Percentiles rank a stretch among this genome's conserved stretches.
These are phyloP conservation scores for Drosophila suboccidentalis DNA, from an alignment of 2,888 invertebrate species.

Conservation along the genomic window DNA sequence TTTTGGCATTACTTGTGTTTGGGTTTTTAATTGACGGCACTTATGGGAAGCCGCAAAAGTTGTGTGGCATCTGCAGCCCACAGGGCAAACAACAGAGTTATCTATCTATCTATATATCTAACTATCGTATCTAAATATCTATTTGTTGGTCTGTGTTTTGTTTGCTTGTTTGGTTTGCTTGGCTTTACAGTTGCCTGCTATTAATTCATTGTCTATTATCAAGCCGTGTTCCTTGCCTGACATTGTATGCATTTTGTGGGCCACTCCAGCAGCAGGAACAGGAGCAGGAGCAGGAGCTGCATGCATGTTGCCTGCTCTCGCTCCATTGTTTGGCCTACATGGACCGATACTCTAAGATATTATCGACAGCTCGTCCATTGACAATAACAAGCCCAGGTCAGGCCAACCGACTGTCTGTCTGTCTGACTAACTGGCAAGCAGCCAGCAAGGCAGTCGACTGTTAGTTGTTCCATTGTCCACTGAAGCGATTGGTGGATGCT, in stretches of 20 bases:
- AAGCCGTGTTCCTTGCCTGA: constrained; percentile 66
- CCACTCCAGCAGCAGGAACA: constrained; percentile 56
- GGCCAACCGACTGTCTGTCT: constrained; percentile 17
- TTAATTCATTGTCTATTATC: constrained; percentile 80
- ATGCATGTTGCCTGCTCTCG: constrained; percentile 49
- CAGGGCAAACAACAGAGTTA: constrained; percentile 29
- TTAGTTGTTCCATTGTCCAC: constrained; percentile 71
- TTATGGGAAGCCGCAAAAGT: constrained; percentile 58
- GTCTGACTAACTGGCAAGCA: constrained; percentile 11
- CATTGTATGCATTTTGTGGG: constrained; percentile 78
- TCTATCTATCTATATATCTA: constrained; percentile 22
- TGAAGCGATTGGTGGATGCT: constrained; percentile 35
- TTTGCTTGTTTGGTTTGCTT: constrained; percentile 50
- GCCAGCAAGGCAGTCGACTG: constrained; percentile 20
- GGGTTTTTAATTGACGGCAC: constrained; percentile 69
- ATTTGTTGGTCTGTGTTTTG: constrained; percentile 44
- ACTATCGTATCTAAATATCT: constrained; percentile 60
- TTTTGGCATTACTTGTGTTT: constrained; percentile 34
- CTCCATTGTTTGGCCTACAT: constrained; percentile 71
- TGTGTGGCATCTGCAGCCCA: constrained; percentile 66
- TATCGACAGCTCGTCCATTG: constrained; percentile 74
- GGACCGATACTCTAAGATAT: constrained; percentile 76
- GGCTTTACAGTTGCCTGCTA: constrained; percentile 66
- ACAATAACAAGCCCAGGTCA: constrained; percentile 49
- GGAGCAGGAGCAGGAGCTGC: constrained; percentile 41